These are phyloP conservation scores for Drosophila rubida DNA, from an alignment of 2,888 invertebrate species.

Conservation along the genomic window DNA sequence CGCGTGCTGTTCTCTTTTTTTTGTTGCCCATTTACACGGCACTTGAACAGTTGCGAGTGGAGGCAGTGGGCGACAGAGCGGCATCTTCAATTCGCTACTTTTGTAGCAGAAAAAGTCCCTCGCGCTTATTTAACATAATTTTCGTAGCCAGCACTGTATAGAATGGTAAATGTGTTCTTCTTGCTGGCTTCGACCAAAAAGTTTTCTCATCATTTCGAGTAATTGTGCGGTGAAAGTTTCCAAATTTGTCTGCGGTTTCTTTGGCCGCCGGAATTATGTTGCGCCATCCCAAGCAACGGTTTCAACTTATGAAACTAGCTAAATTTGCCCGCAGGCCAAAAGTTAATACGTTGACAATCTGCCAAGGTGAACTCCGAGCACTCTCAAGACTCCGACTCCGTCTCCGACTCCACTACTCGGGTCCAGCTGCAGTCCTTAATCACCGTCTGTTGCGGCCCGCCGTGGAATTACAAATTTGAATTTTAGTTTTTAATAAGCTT, in stretches of 20 bases:
- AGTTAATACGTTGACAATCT: constrained; percentile 59
- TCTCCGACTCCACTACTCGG: neutral
- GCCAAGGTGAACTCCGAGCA: constrained; percentile 35
- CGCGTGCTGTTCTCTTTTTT: constrained; percentile 28
- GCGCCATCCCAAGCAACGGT: constrained; percentile 5
- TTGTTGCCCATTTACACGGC: constrained; percentile 62
- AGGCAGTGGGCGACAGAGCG: neutral
- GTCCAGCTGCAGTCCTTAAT: constrained; percentile 19
- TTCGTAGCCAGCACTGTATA: constrained; percentile 10
- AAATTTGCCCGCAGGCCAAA: constrained; percentile 40
- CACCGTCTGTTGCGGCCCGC: constrained; percentile 27
- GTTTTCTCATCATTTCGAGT: constrained; percentile 68
- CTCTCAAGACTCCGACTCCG: neutral
- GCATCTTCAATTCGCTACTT: neutral
- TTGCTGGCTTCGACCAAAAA: constrained; percentile 32
- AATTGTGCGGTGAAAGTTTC: constrained; percentile 67
- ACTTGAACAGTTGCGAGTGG: constrained; percentile 35
- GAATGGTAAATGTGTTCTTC: constrained; percentile 39
- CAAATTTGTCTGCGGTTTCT: constrained; percentile 58
- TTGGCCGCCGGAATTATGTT: constrained; percentile 46
- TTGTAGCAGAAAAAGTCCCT: neutral
- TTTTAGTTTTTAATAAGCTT: constrained; percentile 65
- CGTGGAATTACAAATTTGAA: constrained; percentile 47
- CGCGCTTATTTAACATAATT: constrained; percentile 32
- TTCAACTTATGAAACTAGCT: constrained; percentile 34